These are phyloP conservation scores for Pterobdella sp. DNA, from an alignment of 2,888 invertebrate genomes.

Conservation along the genomic window DNA sequence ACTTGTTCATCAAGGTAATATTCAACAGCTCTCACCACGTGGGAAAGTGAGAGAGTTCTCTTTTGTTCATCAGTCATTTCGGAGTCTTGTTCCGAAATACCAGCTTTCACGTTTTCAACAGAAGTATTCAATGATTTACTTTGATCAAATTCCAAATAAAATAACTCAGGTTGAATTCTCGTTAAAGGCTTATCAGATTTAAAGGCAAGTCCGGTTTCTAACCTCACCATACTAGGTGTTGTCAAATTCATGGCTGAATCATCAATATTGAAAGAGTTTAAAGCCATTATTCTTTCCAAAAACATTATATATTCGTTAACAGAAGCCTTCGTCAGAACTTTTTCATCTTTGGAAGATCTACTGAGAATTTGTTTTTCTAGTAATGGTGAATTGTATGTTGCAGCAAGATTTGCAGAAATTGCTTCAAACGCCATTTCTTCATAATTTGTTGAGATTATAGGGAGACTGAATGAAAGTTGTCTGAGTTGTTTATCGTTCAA, in stretches of 20 bases:
- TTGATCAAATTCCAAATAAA: constrained; percentile 20
- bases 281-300: constrained; percentile 19
- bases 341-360: constrained; percentile 15
- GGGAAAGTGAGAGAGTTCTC: not conserved
- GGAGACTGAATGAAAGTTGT: not conserved
- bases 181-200: constrained; percentile 6
- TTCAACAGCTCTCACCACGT: not conserved
- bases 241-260: constrained; percentile 10
- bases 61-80: constrained; percentile 3
- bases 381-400: constrained; percentile 9
- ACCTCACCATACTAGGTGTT: constrained; percentile 8
- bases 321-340: constrained; percentile 18
- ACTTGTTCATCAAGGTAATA: not conserved
- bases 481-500: not conserved
- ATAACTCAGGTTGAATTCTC: constrained; percentile 18
- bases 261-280: constrained; percentile 23
- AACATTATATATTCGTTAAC: constrained; percentile 17
- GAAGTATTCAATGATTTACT: not conserved
- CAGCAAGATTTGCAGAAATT: not conserved
- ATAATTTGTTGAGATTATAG: not conserved
- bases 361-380: not conserved
- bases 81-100: not conserved
- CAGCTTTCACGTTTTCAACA: not conserved
- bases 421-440: constrained; percentile 14
- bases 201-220: constrained; percentile 12